Percentiles rank a stretch among this genome's conserved stretches.
Conservation (phyloP, 2,888 invertebrate species). For the Lepetodrilus schrolli region DNA sequence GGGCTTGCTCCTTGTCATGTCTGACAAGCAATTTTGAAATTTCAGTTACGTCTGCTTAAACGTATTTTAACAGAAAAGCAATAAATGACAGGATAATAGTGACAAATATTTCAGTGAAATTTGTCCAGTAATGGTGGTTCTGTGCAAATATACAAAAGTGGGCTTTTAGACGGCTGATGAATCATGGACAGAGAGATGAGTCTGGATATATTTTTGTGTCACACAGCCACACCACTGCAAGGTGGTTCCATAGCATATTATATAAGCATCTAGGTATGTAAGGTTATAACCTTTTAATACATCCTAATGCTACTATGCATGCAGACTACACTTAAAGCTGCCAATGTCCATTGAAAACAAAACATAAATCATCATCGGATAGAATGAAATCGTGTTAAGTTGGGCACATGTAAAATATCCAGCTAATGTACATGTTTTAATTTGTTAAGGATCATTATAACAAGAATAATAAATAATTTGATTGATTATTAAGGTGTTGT, state of each 20-base stretch:
- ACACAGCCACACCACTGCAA: neutral
- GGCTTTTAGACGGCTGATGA: neutral
- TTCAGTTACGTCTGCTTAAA: slow-evolving; percentile 16
- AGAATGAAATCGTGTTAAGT: too few species aligned
- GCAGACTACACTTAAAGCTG: neutral
- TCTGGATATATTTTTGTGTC: neutral
- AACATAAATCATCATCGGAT: neutral
- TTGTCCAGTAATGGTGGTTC: neutral
- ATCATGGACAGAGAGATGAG: neutral
- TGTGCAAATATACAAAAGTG: neutral
- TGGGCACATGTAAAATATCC: too few species aligned
- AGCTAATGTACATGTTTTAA: too few species aligned
- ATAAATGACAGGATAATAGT: neutral
- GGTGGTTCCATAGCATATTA: neutral
- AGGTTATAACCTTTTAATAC: neutral
- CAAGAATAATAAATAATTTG: too few species aligned
- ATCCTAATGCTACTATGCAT: neutral
- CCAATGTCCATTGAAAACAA: neutral
- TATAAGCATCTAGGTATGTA: neutral
- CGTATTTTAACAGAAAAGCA: neutral
- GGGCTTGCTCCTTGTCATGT: slow-evolving; percentile 20
- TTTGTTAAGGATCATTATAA: too few species aligned
- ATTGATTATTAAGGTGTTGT: too few species aligned
- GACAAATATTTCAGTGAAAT: neutral
- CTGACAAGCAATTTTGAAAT: slow-evolving; percentile 20